Base-by-base conservation (phyloP, 2,113 vertebrate genomes). In the Eulemur rufifrons region DNA sequence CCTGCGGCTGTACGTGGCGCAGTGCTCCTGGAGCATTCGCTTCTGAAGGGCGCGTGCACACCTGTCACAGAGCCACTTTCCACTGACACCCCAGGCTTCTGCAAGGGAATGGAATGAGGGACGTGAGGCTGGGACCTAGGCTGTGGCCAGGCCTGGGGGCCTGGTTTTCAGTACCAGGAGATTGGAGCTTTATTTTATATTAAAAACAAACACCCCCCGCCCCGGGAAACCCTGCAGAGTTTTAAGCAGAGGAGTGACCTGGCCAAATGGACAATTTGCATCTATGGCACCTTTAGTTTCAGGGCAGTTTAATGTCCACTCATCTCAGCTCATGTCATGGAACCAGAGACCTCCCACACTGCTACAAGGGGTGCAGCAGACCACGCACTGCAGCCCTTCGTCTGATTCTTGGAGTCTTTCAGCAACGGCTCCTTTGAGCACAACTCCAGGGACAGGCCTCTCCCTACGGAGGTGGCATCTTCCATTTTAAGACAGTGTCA, bases 61-160 rank as follows among this genome's bases (percentile, higher is more conserved):
- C n/a, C 32, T 47, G 9, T 39, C 59, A 13, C 99, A 99, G 98
- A 99, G 99, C 99, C 99, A 15, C 99, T 99, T 95, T 99, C 99
- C 64, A 96, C 99, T 0, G 99, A 99, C 93, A 99, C 99, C 97
- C 94, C 97, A 99, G 97, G 99, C 99, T 77, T 68, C 39, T 39
- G 23, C 12, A n/a, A 81, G 39, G 47, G 37, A 21, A 56, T 45
- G 6, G 7, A 13, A 5, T 39, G 34, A 56, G 56, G 56, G 6
- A 25, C 32, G 0, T 32, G 59, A 74, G 34, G 34, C 80, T 59
- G 82, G 59, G 56, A 76, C 34, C 6, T 50, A 64, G 29, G 66
- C 39, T 71, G 17, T 77, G 93, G n/a, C 21, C 20, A 12, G n/a
- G 42, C 8, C 76, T 47, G 18, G 54, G 59, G 45, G 37, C 13